A percentile compares a stretch with the other conserved stretches of the same genome.
Conservation (phyloP, 2,888 invertebrate species). For the Caenorhabditis sp. region DNA sequence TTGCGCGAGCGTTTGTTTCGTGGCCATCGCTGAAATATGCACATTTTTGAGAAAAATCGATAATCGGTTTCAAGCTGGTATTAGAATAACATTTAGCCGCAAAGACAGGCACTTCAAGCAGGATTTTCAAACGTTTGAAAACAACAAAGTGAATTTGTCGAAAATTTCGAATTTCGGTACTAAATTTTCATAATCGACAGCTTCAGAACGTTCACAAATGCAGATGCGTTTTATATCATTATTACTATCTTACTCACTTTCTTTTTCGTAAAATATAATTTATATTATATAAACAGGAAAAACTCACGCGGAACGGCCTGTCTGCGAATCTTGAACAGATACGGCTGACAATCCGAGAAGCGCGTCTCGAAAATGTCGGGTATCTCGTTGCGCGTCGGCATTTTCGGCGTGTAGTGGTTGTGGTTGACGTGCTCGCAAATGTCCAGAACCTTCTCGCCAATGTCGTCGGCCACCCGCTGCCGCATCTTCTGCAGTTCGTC, state of each 20-base stretch:
- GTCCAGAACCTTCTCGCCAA: conserved; percentile 93
- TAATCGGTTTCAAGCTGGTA: background rate
- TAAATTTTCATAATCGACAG: too few species aligned
- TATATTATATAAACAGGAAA: background rate
- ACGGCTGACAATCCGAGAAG: conserved; percentile 94
- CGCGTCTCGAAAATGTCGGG: conserved; percentile 94
- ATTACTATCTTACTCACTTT: too few species aligned
- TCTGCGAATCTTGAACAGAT: conserved; percentile 89
- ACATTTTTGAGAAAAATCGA: background rate
- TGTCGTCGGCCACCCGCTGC: conserved; percentile 83
- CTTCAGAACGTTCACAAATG: too few species aligned
- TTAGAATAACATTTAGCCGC: too few species aligned
- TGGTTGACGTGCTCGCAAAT: conserved; percentile 96
- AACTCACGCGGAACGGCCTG: conserved; percentile 55
- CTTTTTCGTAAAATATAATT: background rate
- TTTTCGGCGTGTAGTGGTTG: conserved; percentile 94
- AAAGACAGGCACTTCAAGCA: too few species aligned
- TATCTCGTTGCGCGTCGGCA: conserved; percentile 83
- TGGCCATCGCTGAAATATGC: conserved; percentile 46
- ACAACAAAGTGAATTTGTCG: too few species aligned
- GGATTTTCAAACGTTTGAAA: too few species aligned
- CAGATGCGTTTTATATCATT: too few species aligned
- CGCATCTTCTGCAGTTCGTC: conserved; percentile 88
- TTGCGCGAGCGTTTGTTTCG: conserved; percentile 35
- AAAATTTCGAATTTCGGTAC: conserved; percentile 4